Evolutionary conservation across 2,888 invertebrate genomes (phyloP), one percentile per base, ranked within the genome.

Genomic region (Deroplatys truncata): DNA sequence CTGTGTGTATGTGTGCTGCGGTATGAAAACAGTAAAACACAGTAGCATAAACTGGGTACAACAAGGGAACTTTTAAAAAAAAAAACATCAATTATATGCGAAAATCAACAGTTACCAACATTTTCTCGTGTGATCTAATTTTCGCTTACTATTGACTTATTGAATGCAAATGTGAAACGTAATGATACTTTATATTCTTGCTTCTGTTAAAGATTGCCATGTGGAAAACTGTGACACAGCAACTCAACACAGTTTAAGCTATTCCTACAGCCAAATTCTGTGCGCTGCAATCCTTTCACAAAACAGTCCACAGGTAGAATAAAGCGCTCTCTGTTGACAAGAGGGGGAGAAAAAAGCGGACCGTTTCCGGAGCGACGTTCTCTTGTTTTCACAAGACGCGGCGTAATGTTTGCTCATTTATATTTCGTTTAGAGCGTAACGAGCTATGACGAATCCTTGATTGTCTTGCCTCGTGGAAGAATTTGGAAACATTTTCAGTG

Each of bases 391-490:
- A 72, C 56, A 72, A 72, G 56, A 72, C 56, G 56, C 25, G 56
- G 25, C 56, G 56, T 72, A 72, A 72, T 72, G 20, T 72, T 72
- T 87, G 31, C n/a, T 82, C 87, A 35, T 43, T 83, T 83, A 83
- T 87, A 43, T 87, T 87, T 87, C 35, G 82, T 87, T 87, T 87
- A 82, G n/a, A n/a, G n/a, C 82, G 25, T 83, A 87, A 87, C 87
- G 83, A 83, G 35, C 87, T 83, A 83, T 87, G 35, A 82, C 82
- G 87, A 43, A 87, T 87, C 35, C 56, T 72, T 25, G 56, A 72
- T 72, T 72, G 56, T 72, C 56, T 72, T 72, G 56, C 56, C 56
- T 72, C 56, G 56, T 72, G 56, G 56, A 72, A 72, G 56, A 72
- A 72, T 72, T 72, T 72, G 25, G 56, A 72, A 72, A 16, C 56